Evolutionary conservation across 2,888 invertebrate genomes (phyloP).

Genomic region (Elegia similella): DNA sequence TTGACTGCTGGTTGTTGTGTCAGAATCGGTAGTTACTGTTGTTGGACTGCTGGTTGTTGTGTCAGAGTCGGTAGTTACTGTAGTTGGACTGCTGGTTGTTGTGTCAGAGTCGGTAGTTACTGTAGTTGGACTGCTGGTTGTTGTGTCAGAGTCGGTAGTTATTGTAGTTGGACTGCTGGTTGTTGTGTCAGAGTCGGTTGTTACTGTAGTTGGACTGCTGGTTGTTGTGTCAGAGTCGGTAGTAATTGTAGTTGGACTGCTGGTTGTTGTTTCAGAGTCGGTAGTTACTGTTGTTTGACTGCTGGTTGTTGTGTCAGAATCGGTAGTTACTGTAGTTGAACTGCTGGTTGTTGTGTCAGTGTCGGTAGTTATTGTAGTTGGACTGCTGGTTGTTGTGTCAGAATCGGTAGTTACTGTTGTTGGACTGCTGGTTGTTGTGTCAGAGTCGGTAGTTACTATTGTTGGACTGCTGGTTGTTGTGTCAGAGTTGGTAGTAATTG

Average conservation of each 20-base stretch:
- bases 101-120: neutral
- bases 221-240: neutral
- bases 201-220: neutral
- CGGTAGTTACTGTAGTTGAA: conserved; percentile 13
- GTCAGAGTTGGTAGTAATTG: no score
- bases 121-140: neutral
- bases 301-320: neutral
- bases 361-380: neutral
- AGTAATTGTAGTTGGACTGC: neutral
- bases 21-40: neutral
- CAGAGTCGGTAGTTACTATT: conserved; percentile 10
- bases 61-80: conserved; percentile 1
- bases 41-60: neutral
- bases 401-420: conserved; percentile 11
- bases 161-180: neutral
- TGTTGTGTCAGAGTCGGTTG: neutral
- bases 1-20: neutral
- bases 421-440: conserved; percentile 11
- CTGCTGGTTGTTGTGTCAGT: conserved; percentile 12
- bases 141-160: neutral
- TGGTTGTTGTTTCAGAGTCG: neutral
- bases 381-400: neutral
- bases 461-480: neutral
- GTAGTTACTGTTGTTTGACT: conserved; percentile 15
- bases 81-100: neutral